Conservation (phyloP, 2,113 vertebrate genomes). For the Phocoena sinus region DNA sequence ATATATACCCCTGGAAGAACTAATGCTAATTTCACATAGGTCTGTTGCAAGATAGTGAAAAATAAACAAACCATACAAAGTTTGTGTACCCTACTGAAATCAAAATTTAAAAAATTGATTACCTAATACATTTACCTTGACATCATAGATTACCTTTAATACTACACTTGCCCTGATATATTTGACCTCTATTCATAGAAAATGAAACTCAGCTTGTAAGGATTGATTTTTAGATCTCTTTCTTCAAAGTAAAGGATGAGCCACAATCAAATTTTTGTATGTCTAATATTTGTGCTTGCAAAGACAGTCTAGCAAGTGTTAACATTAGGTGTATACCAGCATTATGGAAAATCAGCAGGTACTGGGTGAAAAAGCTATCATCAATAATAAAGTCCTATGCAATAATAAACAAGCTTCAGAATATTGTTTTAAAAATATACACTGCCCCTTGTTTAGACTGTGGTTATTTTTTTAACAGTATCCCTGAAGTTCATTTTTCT, state of each 20-base stretch:
- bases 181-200: slow-evolving; percentile 79
- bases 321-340: slow-evolving; percentile 61
- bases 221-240: slow-evolving; percentile 83
- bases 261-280: slow-evolving; percentile 76
- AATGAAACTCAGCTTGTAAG: slow-evolving; percentile 75
- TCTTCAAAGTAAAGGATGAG: slow-evolving; percentile 80
- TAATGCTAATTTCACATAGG: slow-evolving; percentile 54
- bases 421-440: not conserved
- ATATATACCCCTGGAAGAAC: slow-evolving; percentile 59
- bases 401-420: slow-evolving; percentile 46
- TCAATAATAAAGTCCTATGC: slow-evolving; percentile 38
- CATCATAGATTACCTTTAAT: slow-evolving; percentile 81
- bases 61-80: slow-evolving; percentile 73
- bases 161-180: slow-evolving; percentile 73
- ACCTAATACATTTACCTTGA: slow-evolving; percentile 80
- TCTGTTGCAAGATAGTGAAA: slow-evolving; percentile 70
- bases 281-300: slow-evolving; percentile 79
- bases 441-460: not conserved
- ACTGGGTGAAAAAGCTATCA: slow-evolving; percentile 50
- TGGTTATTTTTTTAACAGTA: not conserved
- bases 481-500: not conserved
- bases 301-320: slow-evolving; percentile 71
- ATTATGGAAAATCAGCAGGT: slow-evolving; percentile 58
- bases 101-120: slow-evolving; percentile 80
- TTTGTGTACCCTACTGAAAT: slow-evolving; percentile 78